Percentiles rank a stretch among this genome's conserved stretches.
phyloP scores from a whole-genome alignment of 1,140 invertebrate species.

The Nylanderia fulva region DNA sequence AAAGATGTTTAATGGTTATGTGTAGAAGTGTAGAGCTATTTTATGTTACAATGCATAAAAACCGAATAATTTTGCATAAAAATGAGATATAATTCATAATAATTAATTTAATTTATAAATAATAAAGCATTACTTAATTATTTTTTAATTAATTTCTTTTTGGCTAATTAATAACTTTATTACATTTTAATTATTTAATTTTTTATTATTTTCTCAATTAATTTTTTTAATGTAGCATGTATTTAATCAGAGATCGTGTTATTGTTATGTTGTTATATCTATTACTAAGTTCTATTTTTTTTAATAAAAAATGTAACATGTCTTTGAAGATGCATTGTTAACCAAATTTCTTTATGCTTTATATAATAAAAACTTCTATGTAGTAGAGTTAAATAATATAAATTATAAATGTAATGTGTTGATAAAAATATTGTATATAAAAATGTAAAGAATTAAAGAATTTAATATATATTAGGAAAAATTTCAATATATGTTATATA shows the following conservation, averaged over 20 bases:
- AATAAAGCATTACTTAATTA: neutral
- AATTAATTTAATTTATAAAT: neutral
- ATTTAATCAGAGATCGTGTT: neutral
- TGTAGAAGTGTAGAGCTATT: neutral
- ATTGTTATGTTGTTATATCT: neutral
- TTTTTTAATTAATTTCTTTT: no score
- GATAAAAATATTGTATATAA: no score
- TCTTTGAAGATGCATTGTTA: neutral
- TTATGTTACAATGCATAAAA: no score
- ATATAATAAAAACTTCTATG: neutral
- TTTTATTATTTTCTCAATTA: neutral
- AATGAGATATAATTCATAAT: neutral
- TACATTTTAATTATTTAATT: neutral
- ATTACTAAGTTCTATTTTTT: neutral
- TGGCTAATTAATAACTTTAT: no score
- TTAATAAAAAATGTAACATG: neutral
- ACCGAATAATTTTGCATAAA: neutral
- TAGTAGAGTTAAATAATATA: neutral
- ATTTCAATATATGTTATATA: no score
- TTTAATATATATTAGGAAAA: no score
- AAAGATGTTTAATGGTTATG: neutral
- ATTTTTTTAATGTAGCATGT: neutral
- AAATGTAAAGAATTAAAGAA: no score
- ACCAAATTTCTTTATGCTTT: neutral
- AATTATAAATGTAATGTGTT: neutral